Conservation (phyloP, 2,113 vertebrate genomes). For the Thalassarche chlororhynchos region DNA sequence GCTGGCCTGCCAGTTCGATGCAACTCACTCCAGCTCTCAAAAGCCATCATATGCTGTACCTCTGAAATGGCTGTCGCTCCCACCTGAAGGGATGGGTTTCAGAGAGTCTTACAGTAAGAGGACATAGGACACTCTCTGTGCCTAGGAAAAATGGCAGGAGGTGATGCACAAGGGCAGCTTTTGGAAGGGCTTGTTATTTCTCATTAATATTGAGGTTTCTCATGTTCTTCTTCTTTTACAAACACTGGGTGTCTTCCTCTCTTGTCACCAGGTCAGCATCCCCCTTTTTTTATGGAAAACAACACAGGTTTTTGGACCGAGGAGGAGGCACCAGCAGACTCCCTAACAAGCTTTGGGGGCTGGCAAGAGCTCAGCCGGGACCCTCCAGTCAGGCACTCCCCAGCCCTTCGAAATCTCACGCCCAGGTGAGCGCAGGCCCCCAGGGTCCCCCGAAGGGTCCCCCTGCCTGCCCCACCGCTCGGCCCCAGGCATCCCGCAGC, state of each 20-base stretch:
- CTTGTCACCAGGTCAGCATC: neutral
- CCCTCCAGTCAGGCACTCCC: neutral
- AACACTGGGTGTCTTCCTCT: neutral
- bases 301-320: neutral
- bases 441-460: too few species aligned
- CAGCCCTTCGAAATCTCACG: neutral
- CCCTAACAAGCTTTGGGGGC: neutral
- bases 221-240: neutral
- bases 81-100: neutral
- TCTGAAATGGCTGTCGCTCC: neutral
- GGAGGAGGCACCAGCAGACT: neutral
- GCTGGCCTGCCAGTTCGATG: neutral
- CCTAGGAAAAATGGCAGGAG: too few species aligned
- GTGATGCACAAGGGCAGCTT: neutral
- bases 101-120: neutral
- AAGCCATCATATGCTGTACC: fast-evolving
- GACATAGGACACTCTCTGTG: fast-evolving
- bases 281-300: neutral
- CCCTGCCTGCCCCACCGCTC: neutral
- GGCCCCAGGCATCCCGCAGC: neutral
- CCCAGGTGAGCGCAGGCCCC: fast-evolving
- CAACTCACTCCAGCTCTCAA: neutral
- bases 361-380: neutral
- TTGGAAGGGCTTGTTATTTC: neutral
- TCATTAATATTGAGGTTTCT: neutral